phyloP scores from a whole-genome alignment of 1,140 invertebrate genomes.

The Streblospio benedicti region DNA sequence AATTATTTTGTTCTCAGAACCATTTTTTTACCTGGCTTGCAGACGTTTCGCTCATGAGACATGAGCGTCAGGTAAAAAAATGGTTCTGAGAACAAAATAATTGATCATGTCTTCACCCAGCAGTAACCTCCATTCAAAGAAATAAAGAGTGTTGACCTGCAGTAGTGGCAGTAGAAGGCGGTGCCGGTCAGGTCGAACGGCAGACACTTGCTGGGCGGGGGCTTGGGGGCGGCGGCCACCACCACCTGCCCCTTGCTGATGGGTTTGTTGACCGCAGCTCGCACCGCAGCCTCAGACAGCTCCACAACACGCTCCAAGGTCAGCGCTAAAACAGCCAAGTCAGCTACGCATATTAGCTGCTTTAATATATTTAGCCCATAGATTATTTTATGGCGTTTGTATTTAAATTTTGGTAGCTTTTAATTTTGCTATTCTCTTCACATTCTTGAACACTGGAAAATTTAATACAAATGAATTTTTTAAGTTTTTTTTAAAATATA shows the following conservation, averaged over 20 bases:
- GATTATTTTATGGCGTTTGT: background rate
- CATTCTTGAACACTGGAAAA: background rate
- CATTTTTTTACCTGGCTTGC: no score
- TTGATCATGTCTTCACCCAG: no score
- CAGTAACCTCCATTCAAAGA: no score
- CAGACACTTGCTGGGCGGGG: background rate
- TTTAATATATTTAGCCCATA: background rate
- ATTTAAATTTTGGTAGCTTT: background rate
- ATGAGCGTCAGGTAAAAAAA: no score
- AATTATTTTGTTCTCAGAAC: no score
- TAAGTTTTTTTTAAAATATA: no score
- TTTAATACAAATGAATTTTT: background rate
- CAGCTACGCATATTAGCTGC: background rate
- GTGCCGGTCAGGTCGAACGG: background rate
- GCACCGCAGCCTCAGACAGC: background rate
- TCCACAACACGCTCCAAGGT: conserved; percentile 25
- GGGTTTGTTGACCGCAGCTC: background rate
- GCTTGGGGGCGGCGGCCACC: conserved; percentile 19
- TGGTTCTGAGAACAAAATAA: no score
- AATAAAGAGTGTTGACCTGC: no score
- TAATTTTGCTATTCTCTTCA: background rate
- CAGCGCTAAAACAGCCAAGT: conserved; percentile 22
- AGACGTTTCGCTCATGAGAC: no score
- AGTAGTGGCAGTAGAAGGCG: conserved; percentile 8
- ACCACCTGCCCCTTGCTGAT: conserved; percentile 34